Evolutionary conservation across 2,113 vertebrate genomes (phyloP).

Genomic region (Anthoscopus minutus): DNA sequence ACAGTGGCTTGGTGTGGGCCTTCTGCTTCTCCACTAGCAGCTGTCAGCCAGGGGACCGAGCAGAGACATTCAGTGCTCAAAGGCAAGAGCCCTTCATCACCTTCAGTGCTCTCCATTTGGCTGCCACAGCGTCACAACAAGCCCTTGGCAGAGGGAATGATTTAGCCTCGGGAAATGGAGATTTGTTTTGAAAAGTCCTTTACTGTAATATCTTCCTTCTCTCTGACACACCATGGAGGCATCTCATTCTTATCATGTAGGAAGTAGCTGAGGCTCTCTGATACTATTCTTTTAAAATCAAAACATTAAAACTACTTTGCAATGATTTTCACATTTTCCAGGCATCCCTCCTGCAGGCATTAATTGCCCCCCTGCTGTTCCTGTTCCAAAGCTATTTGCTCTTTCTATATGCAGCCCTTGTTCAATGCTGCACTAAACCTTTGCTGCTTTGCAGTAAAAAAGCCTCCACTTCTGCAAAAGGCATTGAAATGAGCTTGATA

Average conservation of each 20-base stretch:
- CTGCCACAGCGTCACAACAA: not conserved
- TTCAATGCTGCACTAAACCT: not conserved
- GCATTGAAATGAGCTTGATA: slow-evolving; percentile 7
- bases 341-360: not conserved
- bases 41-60: not conserved
- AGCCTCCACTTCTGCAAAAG: not conserved
- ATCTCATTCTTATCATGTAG: not conserved
- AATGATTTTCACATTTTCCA: slow-evolving; percentile 8
- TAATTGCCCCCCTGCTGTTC: not conserved
- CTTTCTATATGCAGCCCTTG: not conserved
- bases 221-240: not conserved
- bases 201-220: not conserved
- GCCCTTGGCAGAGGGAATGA: not conserved
- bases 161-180: not conserved
- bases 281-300: not conserved
- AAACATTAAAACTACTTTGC: not conserved
- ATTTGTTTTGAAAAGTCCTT: not conserved
- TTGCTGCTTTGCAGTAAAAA: slow-evolving; percentile 2
- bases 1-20: not conserved
- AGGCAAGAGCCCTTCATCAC: not conserved
- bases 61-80: not conserved
- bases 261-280: not conserved
- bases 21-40: not conserved
- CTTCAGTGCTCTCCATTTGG: not conserved
- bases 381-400: not conserved